Evolutionary conservation across 2,797 vertebrate species (phyloP).

Genomic region (Microctenopoma lineatum): DNA sequence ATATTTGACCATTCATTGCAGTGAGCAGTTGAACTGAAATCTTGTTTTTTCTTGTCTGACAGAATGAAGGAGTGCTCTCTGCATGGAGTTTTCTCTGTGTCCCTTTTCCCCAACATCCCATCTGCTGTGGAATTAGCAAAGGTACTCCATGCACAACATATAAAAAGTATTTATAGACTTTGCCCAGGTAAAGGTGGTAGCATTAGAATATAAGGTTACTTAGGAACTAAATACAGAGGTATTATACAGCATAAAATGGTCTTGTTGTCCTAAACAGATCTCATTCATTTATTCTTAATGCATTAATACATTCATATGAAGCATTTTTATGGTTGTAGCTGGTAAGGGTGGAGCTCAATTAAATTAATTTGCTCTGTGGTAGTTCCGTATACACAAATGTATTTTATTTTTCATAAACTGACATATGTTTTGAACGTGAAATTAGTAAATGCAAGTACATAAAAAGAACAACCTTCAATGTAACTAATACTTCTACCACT

Average conservation of each 20-base stretch:
- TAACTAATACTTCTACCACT: neutral
- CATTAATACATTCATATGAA: neutral
- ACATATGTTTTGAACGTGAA: neutral
- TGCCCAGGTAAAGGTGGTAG: neutral
- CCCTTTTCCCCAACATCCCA: slow-evolving; percentile 88
- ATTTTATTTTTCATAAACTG: neutral
- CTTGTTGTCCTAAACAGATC: too few species aligned
- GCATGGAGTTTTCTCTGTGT: slow-evolving; percentile 87
- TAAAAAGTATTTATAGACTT: neutral
- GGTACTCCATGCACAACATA: slow-evolving; percentile 71
- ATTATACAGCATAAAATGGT: neutral
- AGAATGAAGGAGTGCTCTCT: slow-evolving; percentile 90
- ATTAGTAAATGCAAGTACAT: too few species aligned
- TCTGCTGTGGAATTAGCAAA: slow-evolving; percentile 90
- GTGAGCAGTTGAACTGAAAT: neutral
- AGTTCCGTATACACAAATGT: neutral
- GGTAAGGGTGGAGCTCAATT: neutral
- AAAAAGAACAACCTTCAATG: too few species aligned
- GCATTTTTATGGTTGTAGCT: neutral
- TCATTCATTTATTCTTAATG: neutral
- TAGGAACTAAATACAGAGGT: neutral
- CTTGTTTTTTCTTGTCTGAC: slow-evolving; percentile 39
- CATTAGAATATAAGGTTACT: neutral
- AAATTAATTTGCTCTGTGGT: neutral
- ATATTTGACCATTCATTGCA: neutral